Evolutionary conservation across 2,113 vertebrate species (phyloP), one percentile per base, ranked within the genome.

Genomic region (Rutilus rutilus): DNA sequence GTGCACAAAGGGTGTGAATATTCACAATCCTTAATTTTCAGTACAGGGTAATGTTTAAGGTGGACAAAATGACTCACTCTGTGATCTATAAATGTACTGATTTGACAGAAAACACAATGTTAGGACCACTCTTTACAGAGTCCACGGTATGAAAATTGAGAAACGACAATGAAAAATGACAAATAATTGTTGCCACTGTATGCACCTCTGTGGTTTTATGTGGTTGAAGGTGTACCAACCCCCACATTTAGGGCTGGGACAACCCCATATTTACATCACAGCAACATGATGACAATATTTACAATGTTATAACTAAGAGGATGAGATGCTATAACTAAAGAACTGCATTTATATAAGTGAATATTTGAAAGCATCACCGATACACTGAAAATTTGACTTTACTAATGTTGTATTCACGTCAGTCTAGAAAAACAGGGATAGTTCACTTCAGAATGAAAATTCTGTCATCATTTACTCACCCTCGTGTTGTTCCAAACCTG

Each of bases 231-330:
- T 62, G 23, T 23, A 45, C 47, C 36, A 78, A 83, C 27, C 86
- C 80, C 62, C 80, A 79, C 69, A 50, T 84, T 60, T n/a, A 36
- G 21, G 36, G 60, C 69, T 57, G 85, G 87, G 85, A 85, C 60
- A 77, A 75, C 75, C 85, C 87, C 76, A 52, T 21, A 19, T 30
- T 69, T 47, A 59, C 23, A 88, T 23, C 76, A 77, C 52, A 23
- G 27, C 75, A 69, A 27, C 27, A 47, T 74, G 42, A 47, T 67
- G 27, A 8, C 64, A 67, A 19, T 33, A 33, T 67, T 15, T 33
- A 6, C 64, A 67, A 8, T 74, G n/a, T 74, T 50, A 12, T 25
- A n/a, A 45, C 21, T 25, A 25, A 45, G 45, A 47, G 5, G 21
- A 39, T 11, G 39, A 5, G 19, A 42, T 19, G 21, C 1, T n/a